Base-by-base conservation (phyloP, 2,797 vertebrate species). In the Tokudaia tokunoshimensis region DNA sequence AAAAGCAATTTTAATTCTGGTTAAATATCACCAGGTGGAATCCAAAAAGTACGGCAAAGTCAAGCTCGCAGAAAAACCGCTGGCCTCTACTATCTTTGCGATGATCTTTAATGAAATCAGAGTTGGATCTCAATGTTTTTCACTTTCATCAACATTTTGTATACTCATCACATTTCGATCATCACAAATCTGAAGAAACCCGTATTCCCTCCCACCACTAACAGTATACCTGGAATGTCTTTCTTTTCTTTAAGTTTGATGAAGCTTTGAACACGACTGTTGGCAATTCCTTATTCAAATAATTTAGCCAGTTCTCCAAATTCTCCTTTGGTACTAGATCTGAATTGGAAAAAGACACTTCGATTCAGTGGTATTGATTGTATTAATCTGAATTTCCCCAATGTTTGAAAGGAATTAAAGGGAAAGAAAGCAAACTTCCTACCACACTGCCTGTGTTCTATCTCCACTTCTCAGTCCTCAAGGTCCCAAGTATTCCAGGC, bases 241-340 rank as follows among this genome's bases (percentile, higher is more conserved):
- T 47, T 95, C 96, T 99, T 97, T 99, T 98, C 96, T 98, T 99
- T 20, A 98, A 96, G 90, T 98, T 97, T 1, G 98, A 98, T 11
- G 99, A 99, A 1, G 99, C 99, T 98, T 99, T 99, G 97, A 99
- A 99, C 14, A 98, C 98, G 87, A 99, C 97, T 0, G 99, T 99
- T 70, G 99, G 99, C 98, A 99, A 98, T 96, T 99, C 99, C 41
- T 98, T 98, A 91, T 99, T 99, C 96, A 99, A 98, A 98, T 98
- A 99, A 91, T 96, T 93, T 15, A 99, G 97, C 99, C 99, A 99
- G 93, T 97, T 99, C 97, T 99, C 98, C n/a, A 99, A 82, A 88
- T 99, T 99, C 34, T 99, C 99, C 97, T 99, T 99, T 84, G 99
- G 99, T 41, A 99, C 99, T 79, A 99, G 98, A 98, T 99, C 99